Base-by-base conservation (phyloP, 2,797 vertebrate species). In the Heteromormyrus szaboi region DNA sequence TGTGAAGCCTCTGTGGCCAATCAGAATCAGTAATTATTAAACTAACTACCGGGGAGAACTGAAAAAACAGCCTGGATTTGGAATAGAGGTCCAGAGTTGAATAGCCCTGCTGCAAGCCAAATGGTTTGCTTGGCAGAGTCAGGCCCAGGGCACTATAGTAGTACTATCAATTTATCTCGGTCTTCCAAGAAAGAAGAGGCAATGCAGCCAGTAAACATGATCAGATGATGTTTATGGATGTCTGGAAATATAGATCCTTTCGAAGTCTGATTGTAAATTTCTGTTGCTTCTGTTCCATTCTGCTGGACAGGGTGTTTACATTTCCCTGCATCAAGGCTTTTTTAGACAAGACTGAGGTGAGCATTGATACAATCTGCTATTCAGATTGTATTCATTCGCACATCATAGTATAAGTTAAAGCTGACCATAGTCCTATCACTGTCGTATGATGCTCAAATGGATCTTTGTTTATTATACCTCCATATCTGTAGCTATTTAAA, bases 311-410 rank as follows among this genome's bases (percentile, higher is more conserved):
- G 92, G 97, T 99, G 12, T 96, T 92, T 91, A 97, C 97, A 1
- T 96, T 98, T 92, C 97, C 98, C 0, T 99, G 97, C 89, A 89
- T 94, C 89, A 89, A 92, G 79, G 97, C 95, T 11, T 97, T 97
- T 92, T 95, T 97, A 86, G 96, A 96, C 76, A 91, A 87, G 22
- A 94, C 91, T 0, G 94, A 98, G 97, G 98, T 99, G 95, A 91
- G 89, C 50, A n/a, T 29, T 33, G 7, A 3, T 46, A 37, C 19
- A 48, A 8, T 37, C 89, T 17, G 68, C 33, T 89, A 14, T 81
- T 46, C 76, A 46, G n/a, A 46, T 81, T 81, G 76, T 46, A 68
- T 50, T 85, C 46, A 50, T 14, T 25, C 12, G 9, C 25, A 53
- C 12, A 54, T 85, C 48, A 51, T 41, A 76, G 33, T 76, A 54